Percentiles rank a stretch among this genome's conserved stretches.
Conservation (phyloP, 2,888 invertebrate species). For the Dasypogon diadema region DNA sequence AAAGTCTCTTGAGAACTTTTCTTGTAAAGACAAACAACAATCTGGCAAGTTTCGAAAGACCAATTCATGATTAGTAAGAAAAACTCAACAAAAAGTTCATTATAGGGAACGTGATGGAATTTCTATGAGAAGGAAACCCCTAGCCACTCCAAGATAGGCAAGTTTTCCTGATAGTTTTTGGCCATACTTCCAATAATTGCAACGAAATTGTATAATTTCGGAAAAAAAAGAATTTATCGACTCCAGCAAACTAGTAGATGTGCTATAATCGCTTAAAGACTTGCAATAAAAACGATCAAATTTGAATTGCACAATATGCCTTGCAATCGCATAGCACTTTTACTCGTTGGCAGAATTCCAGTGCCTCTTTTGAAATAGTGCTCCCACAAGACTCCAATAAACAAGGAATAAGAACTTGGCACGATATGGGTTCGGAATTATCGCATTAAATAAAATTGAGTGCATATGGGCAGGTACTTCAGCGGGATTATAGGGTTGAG, state of each 20-base stretch:
- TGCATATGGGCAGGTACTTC: not conserved
- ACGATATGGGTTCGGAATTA: not conserved
- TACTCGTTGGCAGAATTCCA: not conserved
- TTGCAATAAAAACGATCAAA: no score
- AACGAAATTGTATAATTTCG: not conserved
- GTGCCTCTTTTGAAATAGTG: not conserved
- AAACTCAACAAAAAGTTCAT: not conserved
- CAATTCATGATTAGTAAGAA: constrained; percentile 1
- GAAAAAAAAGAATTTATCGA: no score
- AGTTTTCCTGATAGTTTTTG: not conserved
- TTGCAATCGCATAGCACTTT: no score
- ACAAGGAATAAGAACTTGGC: constrained; percentile 7
- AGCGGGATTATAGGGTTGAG: not conserved
- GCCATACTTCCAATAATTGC: not conserved
- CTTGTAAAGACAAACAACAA: not conserved
- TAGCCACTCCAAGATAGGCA: not conserved
- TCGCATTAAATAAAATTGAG: constrained; percentile 1
- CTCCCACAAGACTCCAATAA: not conserved
- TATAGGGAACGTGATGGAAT: not conserved
- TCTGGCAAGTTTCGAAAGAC: not conserved
- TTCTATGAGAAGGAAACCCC: not conserved
- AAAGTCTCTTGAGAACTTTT: not conserved
- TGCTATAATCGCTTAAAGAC: no score
- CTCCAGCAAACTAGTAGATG: no score
- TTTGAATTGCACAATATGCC: no score